Evolutionary conservation across 2,797 vertebrate species (phyloP), one percentile per base, ranked within the genome.

Genomic region (Rhynchonycteris naso): DNA sequence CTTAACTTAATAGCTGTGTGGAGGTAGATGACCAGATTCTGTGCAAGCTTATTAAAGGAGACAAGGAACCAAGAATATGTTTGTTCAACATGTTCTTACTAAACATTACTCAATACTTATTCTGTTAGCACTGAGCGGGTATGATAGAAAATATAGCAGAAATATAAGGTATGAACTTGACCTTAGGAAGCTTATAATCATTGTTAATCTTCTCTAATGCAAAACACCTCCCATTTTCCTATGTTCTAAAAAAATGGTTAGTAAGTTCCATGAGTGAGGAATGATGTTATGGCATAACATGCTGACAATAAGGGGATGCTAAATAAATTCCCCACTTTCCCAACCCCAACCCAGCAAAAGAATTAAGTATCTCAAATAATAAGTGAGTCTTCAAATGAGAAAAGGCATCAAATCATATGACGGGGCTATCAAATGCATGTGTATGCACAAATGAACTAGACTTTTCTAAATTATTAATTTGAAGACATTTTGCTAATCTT

Each of bases 351-450:
- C 30, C 43, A 74, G 35, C 22, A 93, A 96, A 75, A 95, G 21
- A 66, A 78, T 59, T 78, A 87, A 61, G 28, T 35, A 26, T 69
- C 43, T 92, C 68, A 7, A 54, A 38, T 75, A 68, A 76, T 83
- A 81, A 91, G 10, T 71, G n/a, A 47, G 19, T 65, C 47, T 94
- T 88, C 84, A 22, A 72, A 71, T 90, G 56, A 83, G 30, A 95
- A 96, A 95, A 95, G 30, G 12, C 71, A 84, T 94, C 58, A 90
- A 14, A 86, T 93, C 54, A 90, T 33, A 19, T 28, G n/a, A 83
- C 15, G 3, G 52, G 18, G 14, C 83, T 63, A 54, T 74, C 56
- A 93, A 93, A 94, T 52, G 26, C 33, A 65, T 6, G 5, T 79
- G 15, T n/a, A 76, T 30, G 66, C 6, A 69, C 33, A 61, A 72